phyloP scores from a whole-genome alignment of 2,797 vertebrate species.

The Aythya fuligula region DNA sequence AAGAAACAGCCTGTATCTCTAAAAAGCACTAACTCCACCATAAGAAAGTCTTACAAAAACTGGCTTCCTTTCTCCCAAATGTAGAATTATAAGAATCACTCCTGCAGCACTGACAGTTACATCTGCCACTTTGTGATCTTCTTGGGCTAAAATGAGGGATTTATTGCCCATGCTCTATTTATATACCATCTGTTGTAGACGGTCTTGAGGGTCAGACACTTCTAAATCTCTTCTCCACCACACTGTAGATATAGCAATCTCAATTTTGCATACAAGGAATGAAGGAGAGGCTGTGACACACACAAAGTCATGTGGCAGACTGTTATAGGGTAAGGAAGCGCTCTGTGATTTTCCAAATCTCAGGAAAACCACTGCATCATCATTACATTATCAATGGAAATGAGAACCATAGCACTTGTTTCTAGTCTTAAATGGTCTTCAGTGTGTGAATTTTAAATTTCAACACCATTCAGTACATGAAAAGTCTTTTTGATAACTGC shows the following conservation, averaged over 20 bases:
- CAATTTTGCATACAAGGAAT: background rate
- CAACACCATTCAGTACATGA: background rate
- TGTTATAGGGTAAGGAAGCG: background rate
- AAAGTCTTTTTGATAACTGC: accelerated
- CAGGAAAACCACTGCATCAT: background rate
- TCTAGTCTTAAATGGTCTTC: background rate
- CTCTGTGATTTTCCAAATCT: accelerated
- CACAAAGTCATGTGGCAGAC: accelerated
- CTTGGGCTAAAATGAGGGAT: background rate
- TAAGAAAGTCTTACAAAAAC: background rate
- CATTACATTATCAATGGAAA: background rate
- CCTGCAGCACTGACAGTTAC: background rate
- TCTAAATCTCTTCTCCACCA: background rate
- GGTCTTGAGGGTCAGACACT: background rate
- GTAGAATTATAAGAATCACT: background rate
- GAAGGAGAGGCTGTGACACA: background rate
- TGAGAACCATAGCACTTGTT: background rate
- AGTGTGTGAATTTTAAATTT: background rate
- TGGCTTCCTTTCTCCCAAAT: background rate
- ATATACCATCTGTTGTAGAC: background rate
- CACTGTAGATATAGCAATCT: background rate
- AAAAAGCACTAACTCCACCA: background rate
- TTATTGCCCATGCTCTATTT: background rate
- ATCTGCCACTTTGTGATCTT: background rate
- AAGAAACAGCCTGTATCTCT: background rate